These are phyloP conservation scores for Cyclina sinensis DNA, from an alignment of 1,140 invertebrate species.

Conservation along the genomic window DNA sequence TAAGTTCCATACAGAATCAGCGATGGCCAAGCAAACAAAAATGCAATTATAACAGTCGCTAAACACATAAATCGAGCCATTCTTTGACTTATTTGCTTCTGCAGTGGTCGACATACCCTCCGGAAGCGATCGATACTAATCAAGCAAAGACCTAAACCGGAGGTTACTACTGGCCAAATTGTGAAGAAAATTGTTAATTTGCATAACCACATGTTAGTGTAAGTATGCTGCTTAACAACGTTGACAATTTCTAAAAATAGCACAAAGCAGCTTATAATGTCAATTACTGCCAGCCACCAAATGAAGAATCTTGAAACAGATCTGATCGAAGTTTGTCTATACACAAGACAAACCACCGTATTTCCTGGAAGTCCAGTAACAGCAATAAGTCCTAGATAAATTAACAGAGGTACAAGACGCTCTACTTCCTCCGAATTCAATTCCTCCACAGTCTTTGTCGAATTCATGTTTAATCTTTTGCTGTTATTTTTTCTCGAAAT, in stretches of 20 bases:
- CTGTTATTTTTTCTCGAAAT: too few species aligned
- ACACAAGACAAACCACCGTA: slow-evolving; percentile 49
- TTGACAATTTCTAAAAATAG: slow-evolving; percentile 56
- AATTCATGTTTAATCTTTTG: slow-evolving; percentile 4
- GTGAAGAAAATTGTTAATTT: slow-evolving; percentile 53
- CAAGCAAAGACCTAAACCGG: slow-evolving; percentile 4
- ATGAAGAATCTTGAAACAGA: slow-evolving; percentile 21
- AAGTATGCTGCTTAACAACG: slow-evolving; percentile 30
- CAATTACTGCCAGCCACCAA: slow-evolving; percentile 47
- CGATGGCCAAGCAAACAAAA: slow-evolving; percentile 26
- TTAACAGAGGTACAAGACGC: neutral
- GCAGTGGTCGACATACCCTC: slow-evolving; percentile 26
- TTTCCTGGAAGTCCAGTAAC: slow-evolving; percentile 54
- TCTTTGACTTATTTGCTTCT: slow-evolving; percentile 18
- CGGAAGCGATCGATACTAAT: slow-evolving; percentile 41
- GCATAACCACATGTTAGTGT: slow-evolving; percentile 10
- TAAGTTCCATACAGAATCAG: slow-evolving; percentile 40
- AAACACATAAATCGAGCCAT: slow-evolving; percentile 16
- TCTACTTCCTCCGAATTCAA: slow-evolving; percentile 48
- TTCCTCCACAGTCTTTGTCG: neutral
- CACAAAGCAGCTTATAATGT: slow-evolving; percentile 39
- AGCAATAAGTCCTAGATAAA: slow-evolving; percentile 43
- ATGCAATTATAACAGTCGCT: neutral
- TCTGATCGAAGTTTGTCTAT: neutral
- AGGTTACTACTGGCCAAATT: slow-evolving; percentile 10